These are phyloP conservation scores for Drosophila quinaria DNA, from an alignment of 2,888 invertebrate genomes.

Conservation along the genomic window DNA sequence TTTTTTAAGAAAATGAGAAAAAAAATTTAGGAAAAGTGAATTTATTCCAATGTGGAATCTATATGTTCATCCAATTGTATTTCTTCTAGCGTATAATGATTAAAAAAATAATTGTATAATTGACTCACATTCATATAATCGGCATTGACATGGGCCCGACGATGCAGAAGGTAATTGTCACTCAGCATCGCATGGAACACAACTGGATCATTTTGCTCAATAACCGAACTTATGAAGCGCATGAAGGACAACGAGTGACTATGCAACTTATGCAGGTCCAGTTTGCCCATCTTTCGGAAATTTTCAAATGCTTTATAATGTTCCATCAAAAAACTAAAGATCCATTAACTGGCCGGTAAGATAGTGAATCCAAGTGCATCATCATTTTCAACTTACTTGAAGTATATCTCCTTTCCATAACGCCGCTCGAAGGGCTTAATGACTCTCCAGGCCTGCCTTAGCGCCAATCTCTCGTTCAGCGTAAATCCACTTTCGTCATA, in stretches of 20 bases:
- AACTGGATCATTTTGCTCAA: conserved; percentile 65
- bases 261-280: conserved; percentile 64
- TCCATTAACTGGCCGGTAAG: not conserved
- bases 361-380: not conserved
- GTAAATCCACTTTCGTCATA: conserved; percentile 69
- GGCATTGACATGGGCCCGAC: conserved; percentile 28
- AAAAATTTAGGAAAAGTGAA: too few relatives aligned
- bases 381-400: conserved; percentile 36
- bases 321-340: conserved; percentile 68
- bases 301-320: conserved; percentile 54
- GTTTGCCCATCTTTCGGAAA: conserved; percentile 58
- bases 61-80: too few relatives aligned
- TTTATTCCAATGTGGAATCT: too few relatives aligned
- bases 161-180: conserved; percentile 44
- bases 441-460: conserved; percentile 68
- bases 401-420: conserved; percentile 54
- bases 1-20: too few relatives aligned
- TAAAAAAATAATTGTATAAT: too few relatives aligned
- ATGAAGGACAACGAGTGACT: conserved; percentile 64
- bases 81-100: too few relatives aligned
- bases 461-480: conserved; percentile 58
- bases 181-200: conserved; percentile 56
- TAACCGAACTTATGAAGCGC: conserved; percentile 59
- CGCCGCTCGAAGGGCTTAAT: conserved; percentile 56
- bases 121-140: conserved; percentile 53